Evolutionary conservation across 2,797 vertebrate species (phyloP), one percentile per base, ranked within the genome.

Genomic region (Merluccius polli): DNA sequence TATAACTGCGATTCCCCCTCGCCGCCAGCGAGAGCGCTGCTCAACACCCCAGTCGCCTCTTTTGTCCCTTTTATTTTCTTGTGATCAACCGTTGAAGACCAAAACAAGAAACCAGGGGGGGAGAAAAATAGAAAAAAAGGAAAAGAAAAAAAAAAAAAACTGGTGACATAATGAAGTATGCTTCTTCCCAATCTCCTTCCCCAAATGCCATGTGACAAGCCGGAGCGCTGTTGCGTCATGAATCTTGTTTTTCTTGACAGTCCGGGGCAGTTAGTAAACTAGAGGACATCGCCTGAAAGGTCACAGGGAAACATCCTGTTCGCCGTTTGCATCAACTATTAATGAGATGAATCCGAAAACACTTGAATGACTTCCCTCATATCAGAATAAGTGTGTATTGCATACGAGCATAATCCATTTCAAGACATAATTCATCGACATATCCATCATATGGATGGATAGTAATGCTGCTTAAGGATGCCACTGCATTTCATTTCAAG

Each of bases 231-330:
- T 29, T 9, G 12, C 24, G 15, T 30, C 65, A 30, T 30, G 30
- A 68, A 68, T 68, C 27, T 10, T 24, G 21, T 30, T 68, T 68
- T 68, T 30, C 65, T 68, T 68, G 65, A 68, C 65, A 68, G 65
- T 16, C 29, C 65, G 18, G 16, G 15, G 67, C 31, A 21, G 67
- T 69, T 13, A 29, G 29, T n/a, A 30, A 68, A 31, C 67, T 31
- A 69, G 67, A 31, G 29, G 30, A 32, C 16, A 16, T 69, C 3
- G 27, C 29, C 67, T 9, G 4, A 65, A 69, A 69, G 67, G 67
- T 32, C 13, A 69, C 15, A 1, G 12, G 2, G 13, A 69, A 69
- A 65, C 59, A 65, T 27, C 10, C n/a, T 24, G 59, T 3, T 65
- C 24, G 6, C 52, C 52, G 10, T 27, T 27, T 27, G 10, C 24